Conservation (phyloP, 2,888 invertebrate genomes). For the Amphipyra tragopoginis region DNA sequence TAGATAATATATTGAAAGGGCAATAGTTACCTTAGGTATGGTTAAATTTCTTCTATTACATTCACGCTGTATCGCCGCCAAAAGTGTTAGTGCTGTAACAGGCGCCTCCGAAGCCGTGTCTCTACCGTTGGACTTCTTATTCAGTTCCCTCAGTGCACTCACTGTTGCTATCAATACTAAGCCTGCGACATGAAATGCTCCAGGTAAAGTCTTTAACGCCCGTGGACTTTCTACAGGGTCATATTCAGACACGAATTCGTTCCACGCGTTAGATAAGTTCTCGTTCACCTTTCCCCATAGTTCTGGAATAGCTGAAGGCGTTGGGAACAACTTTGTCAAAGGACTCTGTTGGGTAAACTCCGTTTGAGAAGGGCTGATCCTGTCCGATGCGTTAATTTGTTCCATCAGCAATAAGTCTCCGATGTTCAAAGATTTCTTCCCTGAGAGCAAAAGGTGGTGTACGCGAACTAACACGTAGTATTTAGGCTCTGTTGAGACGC, state of each 20-base stretch:
- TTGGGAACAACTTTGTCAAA: conserved; percentile 88
- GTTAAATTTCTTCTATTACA: conserved; percentile 82
- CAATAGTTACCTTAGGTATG: conserved; percentile 74
- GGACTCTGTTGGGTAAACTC: conserved; percentile 81
- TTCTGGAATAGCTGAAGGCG: conserved; percentile 91
- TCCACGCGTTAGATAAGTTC: conserved; percentile 93
- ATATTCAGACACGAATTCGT: conserved; percentile 94
- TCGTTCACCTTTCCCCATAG: conserved; percentile 92
- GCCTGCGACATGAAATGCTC: conserved; percentile 90
- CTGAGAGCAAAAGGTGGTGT: conserved; percentile 94
- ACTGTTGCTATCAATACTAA: conserved; percentile 91
- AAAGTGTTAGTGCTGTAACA: conserved; percentile 82
- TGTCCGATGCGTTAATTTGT: conserved; percentile 78
- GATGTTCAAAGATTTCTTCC: conserved; percentile 92
- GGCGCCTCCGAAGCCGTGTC: conserved; percentile 77
- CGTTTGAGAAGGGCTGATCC: conserved; percentile 67
- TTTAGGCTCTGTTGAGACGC: conserved; percentile 84
- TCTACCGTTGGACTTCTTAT: conserved; percentile 82
- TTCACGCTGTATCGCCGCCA: conserved; percentile 79
- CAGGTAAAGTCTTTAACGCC: conserved; percentile 90
- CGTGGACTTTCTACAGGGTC: conserved; percentile 94
- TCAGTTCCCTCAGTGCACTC: conserved; percentile 91
- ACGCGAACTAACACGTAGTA: conserved; percentile 93
- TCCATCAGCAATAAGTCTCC: conserved; percentile 93
- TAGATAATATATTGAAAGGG: neutral